Conservation (phyloP, 2,888 invertebrate species). For the Deilephila porcellus region DNA sequence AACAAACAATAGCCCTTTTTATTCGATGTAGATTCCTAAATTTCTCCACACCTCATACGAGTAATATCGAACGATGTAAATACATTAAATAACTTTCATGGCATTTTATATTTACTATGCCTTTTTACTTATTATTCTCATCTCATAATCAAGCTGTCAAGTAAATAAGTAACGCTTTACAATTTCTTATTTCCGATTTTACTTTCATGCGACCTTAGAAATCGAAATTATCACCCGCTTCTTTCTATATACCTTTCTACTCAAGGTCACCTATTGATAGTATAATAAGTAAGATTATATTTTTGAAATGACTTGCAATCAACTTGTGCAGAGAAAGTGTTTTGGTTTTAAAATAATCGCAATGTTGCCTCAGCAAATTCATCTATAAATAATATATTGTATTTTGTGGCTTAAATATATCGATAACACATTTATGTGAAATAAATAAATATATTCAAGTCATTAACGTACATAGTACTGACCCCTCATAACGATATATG, state of each 20-base stretch:
- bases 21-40: no score
- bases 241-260: slow-evolving; percentile 1
- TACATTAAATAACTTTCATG: background rate
- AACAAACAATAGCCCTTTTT: no score
- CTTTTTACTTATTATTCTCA: slow-evolving; percentile 1
- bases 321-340: slow-evolving; percentile 9
- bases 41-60: no score
- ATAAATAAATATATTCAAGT: no score
- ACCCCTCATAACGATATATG: no score
- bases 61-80: no score
- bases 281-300: background rate
- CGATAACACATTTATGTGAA: no score
- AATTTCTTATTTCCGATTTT: background rate
- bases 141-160: slow-evolving; percentile 10
- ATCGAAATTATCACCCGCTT: background rate
- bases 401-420: no score
- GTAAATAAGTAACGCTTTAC: background rate
- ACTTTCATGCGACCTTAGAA: slow-evolving; percentile 18
- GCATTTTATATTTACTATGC: background rate
- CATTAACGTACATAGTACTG: no score
- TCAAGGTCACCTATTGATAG: slow-evolving; percentile 3
- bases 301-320: slow-evolving; percentile 2
- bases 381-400: no score
- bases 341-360: background rate
- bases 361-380: background rate